Evolutionary conservation across 2,113 vertebrate species (phyloP).

Genomic region (Cebidichthys violaceus): DNA sequence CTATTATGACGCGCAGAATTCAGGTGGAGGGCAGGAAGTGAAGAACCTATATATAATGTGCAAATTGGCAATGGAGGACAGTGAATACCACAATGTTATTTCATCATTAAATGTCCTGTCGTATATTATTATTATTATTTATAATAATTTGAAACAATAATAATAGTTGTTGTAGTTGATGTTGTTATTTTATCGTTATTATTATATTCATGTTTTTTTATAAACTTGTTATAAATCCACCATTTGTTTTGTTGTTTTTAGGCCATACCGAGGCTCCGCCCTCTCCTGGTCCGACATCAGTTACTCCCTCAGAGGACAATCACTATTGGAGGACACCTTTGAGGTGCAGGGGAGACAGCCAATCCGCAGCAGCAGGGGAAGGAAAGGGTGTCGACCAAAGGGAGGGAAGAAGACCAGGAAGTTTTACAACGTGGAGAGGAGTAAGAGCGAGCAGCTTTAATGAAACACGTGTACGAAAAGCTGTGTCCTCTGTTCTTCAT

Average conservation of each 20-base stretch:
- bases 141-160: too few relatives aligned
- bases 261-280: neutral
- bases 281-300: constrained; percentile 57
- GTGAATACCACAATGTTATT: neutral
- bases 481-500: neutral
- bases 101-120: neutral
- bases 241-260: neutral
- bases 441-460: neutral
- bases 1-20: too few relatives aligned
- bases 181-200: neutral
- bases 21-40: too few relatives aligned
- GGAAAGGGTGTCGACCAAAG: neutral
- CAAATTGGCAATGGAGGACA: too few relatives aligned
- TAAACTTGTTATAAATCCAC: neutral
- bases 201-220: neutral
- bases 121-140: neutral
- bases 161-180: too few relatives aligned
- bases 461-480: neutral
- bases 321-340: constrained; percentile 44
- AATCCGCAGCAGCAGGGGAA: neutral
- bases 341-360: neutral
- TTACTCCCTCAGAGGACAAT: neutral
- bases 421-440: neutral
- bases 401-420: neutral
- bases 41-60: too few relatives aligned